Conservation (phyloP, 2,888 invertebrate genomes). For the Asteroscopus sphinx region DNA sequence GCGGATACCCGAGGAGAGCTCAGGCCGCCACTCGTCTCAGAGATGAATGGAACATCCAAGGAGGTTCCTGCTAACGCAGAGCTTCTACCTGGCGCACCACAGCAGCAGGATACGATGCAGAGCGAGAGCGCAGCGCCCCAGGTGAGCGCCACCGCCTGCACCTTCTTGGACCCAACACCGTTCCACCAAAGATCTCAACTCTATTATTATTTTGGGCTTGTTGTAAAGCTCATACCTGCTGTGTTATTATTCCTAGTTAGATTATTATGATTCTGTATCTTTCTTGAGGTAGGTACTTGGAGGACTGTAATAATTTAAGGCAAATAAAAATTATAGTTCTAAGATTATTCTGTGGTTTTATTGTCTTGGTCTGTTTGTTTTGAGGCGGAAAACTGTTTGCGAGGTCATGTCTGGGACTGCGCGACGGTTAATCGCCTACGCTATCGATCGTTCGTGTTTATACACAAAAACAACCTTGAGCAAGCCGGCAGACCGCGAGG, state of each 20-base stretch:
- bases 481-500: conserved; percentile 62
- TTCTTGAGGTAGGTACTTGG: conserved; percentile 73
- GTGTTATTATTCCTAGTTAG: conserved; percentile 87
- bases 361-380: conserved; percentile 44
- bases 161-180: conserved; percentile 79
- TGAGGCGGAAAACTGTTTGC: conserved; percentile 53
- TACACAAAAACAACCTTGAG: conserved; percentile 87
- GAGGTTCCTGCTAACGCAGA: conserved; percentile 79
- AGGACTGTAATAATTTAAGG: conserved; percentile 86
- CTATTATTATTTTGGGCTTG: conserved; percentile 76
- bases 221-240: conserved; percentile 85
- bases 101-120: conserved; percentile 66
- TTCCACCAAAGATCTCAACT: conserved; percentile 85
- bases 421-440: conserved; percentile 48
- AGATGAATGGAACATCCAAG: conserved; percentile 86
- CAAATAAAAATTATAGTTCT: conserved; percentile 74
- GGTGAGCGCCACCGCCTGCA: conserved; percentile 58
- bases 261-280: conserved; percentile 81
- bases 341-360: conserved; percentile 66
- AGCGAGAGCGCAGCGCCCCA: conserved; percentile 62
- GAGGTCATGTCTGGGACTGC: conserved; percentile 53
- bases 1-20: conserved; percentile 82
- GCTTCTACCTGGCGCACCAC: conserved; percentile 78
- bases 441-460: conserved; percentile 75
- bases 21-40: conserved; percentile 76